phyloP scores from a whole-genome alignment of 1,140 invertebrate species.

The Drosophila pseudoananassae region DNA sequence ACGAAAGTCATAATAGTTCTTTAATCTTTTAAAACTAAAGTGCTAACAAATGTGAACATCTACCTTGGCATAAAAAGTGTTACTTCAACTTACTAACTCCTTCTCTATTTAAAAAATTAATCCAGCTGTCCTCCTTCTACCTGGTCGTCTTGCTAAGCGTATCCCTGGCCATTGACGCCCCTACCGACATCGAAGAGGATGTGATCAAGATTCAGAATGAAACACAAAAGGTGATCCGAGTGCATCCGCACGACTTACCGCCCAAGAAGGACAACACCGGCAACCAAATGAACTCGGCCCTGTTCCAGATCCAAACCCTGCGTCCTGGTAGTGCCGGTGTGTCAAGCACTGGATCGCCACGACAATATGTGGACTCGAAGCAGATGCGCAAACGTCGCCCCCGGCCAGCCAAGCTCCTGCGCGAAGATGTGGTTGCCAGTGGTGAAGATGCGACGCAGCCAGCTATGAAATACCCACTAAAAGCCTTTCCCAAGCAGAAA shows the following conservation, averaged over 20 bases:
- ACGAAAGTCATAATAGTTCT: too few species aligned
- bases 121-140: conserved; percentile 35
- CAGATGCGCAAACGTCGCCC: conserved; percentile 59
- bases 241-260: conserved; percentile 70
- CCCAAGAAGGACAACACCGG: conserved; percentile 58
- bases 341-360: neutral
- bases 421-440: conserved; percentile 17
- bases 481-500: conserved; percentile 79
- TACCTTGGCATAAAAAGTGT: too few species aligned
- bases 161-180: conserved; percentile 11
- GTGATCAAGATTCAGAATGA: conserved; percentile 71
- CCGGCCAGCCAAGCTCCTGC: conserved; percentile 18
- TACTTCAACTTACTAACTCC: too few species aligned
- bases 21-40: too few species aligned
- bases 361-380: conserved; percentile 67
- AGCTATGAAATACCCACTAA: conserved; percentile 71
- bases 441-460: conserved; percentile 69
- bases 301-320: conserved; percentile 73
- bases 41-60: too few species aligned
- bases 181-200: conserved; percentile 67
- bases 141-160: conserved; percentile 12
- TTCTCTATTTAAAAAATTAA: too few species aligned
- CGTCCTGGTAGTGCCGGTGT: conserved; percentile 24
- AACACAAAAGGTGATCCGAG: conserved; percentile 77
- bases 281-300: conserved; percentile 66